phyloP scores from a whole-genome alignment of 1,140 invertebrate species.

The Sycophila sp. region DNA sequence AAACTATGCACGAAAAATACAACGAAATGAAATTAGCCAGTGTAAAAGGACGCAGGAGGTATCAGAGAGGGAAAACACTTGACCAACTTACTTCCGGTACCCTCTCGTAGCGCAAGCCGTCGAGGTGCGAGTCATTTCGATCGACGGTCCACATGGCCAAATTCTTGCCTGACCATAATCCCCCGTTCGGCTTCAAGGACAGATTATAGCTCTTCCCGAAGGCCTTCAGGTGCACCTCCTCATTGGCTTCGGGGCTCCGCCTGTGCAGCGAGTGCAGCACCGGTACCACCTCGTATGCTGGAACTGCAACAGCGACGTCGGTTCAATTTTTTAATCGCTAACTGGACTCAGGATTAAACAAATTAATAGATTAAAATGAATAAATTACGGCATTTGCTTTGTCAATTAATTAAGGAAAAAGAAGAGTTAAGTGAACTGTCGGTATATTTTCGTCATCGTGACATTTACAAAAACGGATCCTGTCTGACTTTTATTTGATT shows the following conservation, averaged over 20 bases:
- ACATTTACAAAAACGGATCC: not conserved
- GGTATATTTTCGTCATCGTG: not conserved
- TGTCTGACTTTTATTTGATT: slow-evolving; percentile 1
- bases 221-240: slow-evolving; percentile 78
- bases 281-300: slow-evolving; percentile 74
- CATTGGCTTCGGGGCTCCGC: slow-evolving; percentile 66
- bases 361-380: not conserved
- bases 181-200: slow-evolving; percentile 76
- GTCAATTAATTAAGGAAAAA: too few species aligned
- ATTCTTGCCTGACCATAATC: slow-evolving; percentile 70
- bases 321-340: too few species aligned
- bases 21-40: too few species aligned
- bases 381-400: not conserved
- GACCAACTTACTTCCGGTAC: slow-evolving; percentile 70
- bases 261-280: slow-evolving; percentile 64
- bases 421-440: not conserved
- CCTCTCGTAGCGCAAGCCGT: slow-evolving; percentile 81
- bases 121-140: slow-evolving; percentile 73
- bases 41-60: too few species aligned
- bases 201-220: slow-evolving; percentile 80
- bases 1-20: too few species aligned
- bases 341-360: too few species aligned
- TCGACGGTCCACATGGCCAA: slow-evolving; percentile 82
- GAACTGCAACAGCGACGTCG: slow-evolving; percentile 63
- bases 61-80: too few species aligned